Evolutionary conservation across 2,797 vertebrate genomes (phyloP).

Genomic region (Pangasius larnaudii): DNA sequence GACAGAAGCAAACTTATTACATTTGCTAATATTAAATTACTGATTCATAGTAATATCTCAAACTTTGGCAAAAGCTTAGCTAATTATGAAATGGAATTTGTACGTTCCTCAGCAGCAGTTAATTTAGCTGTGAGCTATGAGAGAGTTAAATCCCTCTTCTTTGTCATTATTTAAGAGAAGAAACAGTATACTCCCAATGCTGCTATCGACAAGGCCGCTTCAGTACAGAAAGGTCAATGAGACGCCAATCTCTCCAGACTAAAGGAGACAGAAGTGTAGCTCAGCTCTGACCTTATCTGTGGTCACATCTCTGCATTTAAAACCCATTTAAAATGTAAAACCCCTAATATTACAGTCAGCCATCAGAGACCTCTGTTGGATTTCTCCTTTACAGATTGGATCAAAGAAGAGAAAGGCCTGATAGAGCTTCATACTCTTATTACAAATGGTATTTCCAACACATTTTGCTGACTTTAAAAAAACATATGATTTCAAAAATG

Average conservation of each 20-base stretch:
- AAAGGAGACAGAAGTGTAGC: conserved; percentile 12
- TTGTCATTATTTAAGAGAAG: conserved; percentile 45
- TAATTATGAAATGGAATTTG: conserved; percentile 12
- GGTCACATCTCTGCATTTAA: background rate
- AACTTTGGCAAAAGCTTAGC: background rate
- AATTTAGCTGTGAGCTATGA: background rate
- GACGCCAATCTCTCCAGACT: conserved; percentile 52
- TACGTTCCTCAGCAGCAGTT: background rate
- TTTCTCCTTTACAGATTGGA: background rate
- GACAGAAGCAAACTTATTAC: conserved; percentile 13
- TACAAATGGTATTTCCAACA: background rate
- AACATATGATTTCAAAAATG: background rate
- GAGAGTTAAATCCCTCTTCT: conserved; percentile 23
- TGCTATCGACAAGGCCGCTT: conserved; percentile 33
- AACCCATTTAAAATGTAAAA: background rate
- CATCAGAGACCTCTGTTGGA: background rate
- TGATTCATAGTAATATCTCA: background rate
- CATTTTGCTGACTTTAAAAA: background rate
- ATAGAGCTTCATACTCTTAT: background rate
- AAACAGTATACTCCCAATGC: conserved; percentile 51
- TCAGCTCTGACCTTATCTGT: conserved; percentile 19
- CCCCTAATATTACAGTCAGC: background rate
- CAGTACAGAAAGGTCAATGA: conserved; percentile 58
- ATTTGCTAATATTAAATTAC: conserved; percentile 12
- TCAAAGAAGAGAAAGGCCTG: background rate